phyloP scores from a whole-genome alignment of 2,797 vertebrate species.

The Sebastes goodei region DNA sequence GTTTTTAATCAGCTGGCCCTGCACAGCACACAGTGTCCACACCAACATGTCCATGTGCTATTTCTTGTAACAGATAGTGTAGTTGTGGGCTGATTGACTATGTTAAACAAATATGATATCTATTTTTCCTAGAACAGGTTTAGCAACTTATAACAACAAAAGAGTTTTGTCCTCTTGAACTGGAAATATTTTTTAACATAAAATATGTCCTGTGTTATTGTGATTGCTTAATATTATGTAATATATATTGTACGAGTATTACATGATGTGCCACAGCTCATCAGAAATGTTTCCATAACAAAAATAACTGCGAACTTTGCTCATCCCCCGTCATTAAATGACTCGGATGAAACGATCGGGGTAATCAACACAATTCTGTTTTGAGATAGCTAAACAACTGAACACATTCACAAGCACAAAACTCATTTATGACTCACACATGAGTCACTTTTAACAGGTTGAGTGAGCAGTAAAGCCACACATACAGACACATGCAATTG shows the following conservation, averaged over 20 bases:
- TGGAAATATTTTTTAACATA: neutral
- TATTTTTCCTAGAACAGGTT: neutral
- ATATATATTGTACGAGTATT: neutral
- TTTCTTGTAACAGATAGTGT: too few species aligned
- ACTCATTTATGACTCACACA: neutral
- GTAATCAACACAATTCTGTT: neutral
- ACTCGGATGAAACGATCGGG: neutral
- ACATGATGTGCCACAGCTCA: neutral
- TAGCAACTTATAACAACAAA: neutral
- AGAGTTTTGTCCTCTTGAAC: neutral
- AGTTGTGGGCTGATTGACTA: too few species aligned
- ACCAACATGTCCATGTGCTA: neutral
- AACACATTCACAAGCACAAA: neutral
- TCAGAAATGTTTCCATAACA: neutral
- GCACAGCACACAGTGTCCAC: neutral
- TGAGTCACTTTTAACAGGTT: neutral
- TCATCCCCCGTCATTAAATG: neutral
- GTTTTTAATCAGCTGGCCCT: conserved; percentile 51
- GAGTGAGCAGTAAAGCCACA: neutral
- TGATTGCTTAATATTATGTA: neutral
- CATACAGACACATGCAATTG: neutral
- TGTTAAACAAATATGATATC: too few species aligned
- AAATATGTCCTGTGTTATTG: neutral
- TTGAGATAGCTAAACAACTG: neutral
- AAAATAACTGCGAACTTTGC: conserved; percentile 24